phyloP scores from a whole-genome alignment of 2,797 vertebrate species.

The Acropternis orthonyx region DNA sequence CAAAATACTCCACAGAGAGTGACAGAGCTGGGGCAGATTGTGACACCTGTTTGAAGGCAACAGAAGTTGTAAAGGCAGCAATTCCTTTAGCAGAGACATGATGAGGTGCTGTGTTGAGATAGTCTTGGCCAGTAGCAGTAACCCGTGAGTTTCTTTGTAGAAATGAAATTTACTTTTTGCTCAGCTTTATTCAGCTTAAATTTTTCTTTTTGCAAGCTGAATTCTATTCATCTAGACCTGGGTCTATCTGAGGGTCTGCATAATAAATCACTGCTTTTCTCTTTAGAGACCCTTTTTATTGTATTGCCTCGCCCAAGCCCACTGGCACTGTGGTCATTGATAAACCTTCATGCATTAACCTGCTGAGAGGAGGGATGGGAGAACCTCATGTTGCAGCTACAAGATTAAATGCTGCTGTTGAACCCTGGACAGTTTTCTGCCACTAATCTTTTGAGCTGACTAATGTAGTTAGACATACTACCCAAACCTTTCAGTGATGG shows the following conservation, averaged over 20 bases:
- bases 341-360: not conserved
- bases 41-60: not conserved
- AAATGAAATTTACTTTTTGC: not conserved
- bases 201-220: not conserved
- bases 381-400: not conserved
- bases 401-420: constrained; percentile 9
- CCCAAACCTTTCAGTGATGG: not conserved
- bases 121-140: not conserved
- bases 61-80: not conserved
- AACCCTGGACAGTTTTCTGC: not conserved
- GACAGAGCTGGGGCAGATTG: not conserved
- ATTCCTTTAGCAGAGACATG: not conserved
- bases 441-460: not conserved
- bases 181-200: not conserved
- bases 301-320: not conserved
- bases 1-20: not conserved
- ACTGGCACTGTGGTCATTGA: not conserved
- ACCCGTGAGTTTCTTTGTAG: not conserved
- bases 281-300: not conserved
- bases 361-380: not conserved
- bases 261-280: not conserved
- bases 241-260: not conserved
- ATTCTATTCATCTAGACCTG: not conserved
- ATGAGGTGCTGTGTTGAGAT: not conserved
- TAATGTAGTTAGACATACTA: not conserved